phyloP scores from a whole-genome alignment of 2,888 invertebrate species.

The Beris morrisii region DNA sequence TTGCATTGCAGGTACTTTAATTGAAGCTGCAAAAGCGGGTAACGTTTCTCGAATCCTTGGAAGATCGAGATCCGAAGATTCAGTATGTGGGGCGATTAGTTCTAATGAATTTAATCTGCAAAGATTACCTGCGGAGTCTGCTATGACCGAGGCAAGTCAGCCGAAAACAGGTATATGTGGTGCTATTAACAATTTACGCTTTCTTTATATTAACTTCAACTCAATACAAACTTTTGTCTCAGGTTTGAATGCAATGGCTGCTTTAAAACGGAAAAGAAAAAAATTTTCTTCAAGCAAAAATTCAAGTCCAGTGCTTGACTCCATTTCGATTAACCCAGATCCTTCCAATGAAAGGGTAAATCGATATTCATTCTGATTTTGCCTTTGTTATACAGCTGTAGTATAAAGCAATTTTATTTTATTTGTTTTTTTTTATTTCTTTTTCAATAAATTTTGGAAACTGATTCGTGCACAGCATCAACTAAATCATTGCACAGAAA shows the following conservation, averaged over 20 bases:
- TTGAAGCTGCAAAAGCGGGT: conserved; percentile 83
- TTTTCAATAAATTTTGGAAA: no score
- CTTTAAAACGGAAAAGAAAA: conserved; percentile 77
- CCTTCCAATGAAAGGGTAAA: conserved; percentile 21
- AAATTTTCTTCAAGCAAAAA: conserved; percentile 80
- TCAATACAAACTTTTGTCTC: conserved; percentile 31
- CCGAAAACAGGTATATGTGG: conserved; percentile 28
- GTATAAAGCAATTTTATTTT: background rate
- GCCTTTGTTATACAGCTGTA: conserved; percentile 35
- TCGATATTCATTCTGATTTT: background rate
- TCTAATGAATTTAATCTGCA: background rate
- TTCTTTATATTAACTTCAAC: conserved; percentile 5
- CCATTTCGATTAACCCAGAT: conserved; percentile 45
- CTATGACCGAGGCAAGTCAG: conserved; percentile 3
- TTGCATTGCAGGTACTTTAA: conserved; percentile 62
- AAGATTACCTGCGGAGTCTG: background rate
- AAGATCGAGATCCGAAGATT: conserved; percentile 80
- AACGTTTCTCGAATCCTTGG: conserved; percentile 79
- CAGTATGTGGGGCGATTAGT: conserved; percentile 61
- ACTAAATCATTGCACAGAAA: no score
- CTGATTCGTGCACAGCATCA: no score
- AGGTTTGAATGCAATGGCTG: conserved; percentile 67
- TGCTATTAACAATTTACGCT: no score
- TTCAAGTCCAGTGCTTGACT: conserved; percentile 61
- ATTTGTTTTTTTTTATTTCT: no score